These are phyloP conservation scores for Acanthis flammea DNA, from an alignment of 2,797 vertebrate species.

Conservation along the genomic window DNA sequence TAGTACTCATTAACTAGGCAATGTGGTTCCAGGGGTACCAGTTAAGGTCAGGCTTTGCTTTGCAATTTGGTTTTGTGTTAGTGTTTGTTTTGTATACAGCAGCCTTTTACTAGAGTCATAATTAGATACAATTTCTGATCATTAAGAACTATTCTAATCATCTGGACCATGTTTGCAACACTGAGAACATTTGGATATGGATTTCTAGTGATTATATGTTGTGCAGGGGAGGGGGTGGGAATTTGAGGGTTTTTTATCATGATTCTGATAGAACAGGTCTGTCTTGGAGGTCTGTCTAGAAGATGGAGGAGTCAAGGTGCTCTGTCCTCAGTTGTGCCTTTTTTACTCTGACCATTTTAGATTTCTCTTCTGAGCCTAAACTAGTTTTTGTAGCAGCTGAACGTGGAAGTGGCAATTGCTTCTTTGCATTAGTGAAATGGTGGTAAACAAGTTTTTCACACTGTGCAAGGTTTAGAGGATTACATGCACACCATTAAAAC, in stretches of 20 bases:
- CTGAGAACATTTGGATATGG: neutral
- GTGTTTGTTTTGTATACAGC: constrained; percentile 50
- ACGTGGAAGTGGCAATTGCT: neutral
- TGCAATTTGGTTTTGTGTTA: constrained; percentile 33
- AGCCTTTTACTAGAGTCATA: constrained; percentile 20
- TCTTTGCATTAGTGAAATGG: neutral
- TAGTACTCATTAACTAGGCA: neutral
- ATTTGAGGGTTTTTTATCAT: neutral
- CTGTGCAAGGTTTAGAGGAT: neutral
- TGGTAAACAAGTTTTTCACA: neutral
- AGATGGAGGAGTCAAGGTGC: neutral
- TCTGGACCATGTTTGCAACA: neutral
- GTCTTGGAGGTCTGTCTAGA: neutral
- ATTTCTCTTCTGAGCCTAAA: neutral
- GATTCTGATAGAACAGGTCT: neutral
- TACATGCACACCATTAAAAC: neutral
- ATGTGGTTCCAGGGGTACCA: constrained; percentile 25
- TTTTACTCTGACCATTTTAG: neutral
- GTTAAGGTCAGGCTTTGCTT: constrained; percentile 52
- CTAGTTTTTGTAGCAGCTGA: neutral
- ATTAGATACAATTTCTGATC: constrained; percentile 47
- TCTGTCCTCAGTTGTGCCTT: neutral
- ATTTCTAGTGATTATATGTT: neutral
- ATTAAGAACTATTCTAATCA: constrained; percentile 24
- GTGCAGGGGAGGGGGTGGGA: neutral